phyloP scores from a whole-genome alignment of 2,113 vertebrate genomes.

The Paramisgurnus dabryanus region DNA sequence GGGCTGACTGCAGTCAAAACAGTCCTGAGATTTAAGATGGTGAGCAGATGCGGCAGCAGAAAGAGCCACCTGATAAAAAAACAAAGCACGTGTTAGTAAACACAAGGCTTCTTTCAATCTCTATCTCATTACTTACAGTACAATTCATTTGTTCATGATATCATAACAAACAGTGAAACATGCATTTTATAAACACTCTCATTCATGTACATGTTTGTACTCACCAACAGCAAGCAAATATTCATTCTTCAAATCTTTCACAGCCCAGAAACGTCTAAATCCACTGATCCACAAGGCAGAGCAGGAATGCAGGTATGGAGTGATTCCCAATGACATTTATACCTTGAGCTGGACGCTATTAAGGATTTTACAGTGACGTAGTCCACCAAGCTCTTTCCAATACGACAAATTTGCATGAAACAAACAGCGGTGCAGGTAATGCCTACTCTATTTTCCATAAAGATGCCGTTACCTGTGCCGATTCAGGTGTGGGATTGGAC shows the following conservation, averaged over 20 bases:
- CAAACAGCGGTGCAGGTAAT: background rate
- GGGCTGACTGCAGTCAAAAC: background rate
- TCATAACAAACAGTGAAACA: no score
- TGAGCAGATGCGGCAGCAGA: background rate
- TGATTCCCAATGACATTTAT: background rate
- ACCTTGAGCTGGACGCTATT: background rate
- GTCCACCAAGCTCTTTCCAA: slow-evolving; percentile 39
- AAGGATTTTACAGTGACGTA: slow-evolving; percentile 27
- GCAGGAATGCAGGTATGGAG: background rate
- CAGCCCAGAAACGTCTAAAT: background rate
- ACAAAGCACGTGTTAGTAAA: slow-evolving; percentile 1
- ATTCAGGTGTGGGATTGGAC: background rate
- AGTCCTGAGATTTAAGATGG: background rate
- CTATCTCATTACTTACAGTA: no score
- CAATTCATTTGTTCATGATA: no score
- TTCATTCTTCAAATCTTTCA: slow-evolving; percentile 7
- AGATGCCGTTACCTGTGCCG: background rate
- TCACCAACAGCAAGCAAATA: slow-evolving; percentile 4
- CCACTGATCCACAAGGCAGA: background rate
- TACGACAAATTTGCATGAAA: slow-evolving; percentile 48
- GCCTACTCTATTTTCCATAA: slow-evolving; percentile 41
- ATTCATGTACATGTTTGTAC: background rate
- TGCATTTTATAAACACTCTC: background rate
- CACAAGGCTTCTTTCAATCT: background rate
- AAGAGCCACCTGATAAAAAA: slow-evolving; percentile 1